These are phyloP conservation scores for Falco peregrinus DNA, from an alignment of 2,797 vertebrate genomes.

Conservation along the genomic window DNA sequence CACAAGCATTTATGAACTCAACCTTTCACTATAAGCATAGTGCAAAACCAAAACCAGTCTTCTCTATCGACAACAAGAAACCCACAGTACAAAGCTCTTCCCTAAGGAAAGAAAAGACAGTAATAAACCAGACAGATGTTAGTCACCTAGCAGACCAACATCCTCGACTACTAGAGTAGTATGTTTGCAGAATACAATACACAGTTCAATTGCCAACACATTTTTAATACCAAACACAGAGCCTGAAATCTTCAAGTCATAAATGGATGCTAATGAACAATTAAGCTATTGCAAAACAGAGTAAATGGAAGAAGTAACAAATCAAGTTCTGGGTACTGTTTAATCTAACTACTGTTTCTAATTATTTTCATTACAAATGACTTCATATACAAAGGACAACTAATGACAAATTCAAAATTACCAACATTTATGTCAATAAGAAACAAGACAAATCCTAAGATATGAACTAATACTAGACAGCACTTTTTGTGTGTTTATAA, in stretches of 20 bases:
- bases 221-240: not conserved
- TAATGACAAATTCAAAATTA: not conserved
- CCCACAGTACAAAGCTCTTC: not conserved
- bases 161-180: rapidly evolving
- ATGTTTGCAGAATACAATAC: not conserved
- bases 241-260: not conserved
- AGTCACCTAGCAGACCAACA: not conserved
- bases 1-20: not conserved
- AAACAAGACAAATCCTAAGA: not conserved
- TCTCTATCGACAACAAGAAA: not conserved
- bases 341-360: not conserved
- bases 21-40: rapidly evolving
- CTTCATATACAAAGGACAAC: not conserved
- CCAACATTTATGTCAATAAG: not conserved
- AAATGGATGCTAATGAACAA: not conserved
- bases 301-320: not conserved
- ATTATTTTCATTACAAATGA: not conserved
- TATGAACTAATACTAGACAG: not conserved
- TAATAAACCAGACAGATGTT: not conserved
- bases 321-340: not conserved
- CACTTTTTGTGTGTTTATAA: not conserved
- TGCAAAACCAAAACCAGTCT: not conserved
- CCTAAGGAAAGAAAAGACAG: not conserved
- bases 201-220: not conserved
- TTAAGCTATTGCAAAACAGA: not conserved